Evolutionary conservation across 1,140 invertebrate species (phyloP), one percentile per base, ranked within the genome.

Genomic region (Cherax quadricarinatus): DNA sequence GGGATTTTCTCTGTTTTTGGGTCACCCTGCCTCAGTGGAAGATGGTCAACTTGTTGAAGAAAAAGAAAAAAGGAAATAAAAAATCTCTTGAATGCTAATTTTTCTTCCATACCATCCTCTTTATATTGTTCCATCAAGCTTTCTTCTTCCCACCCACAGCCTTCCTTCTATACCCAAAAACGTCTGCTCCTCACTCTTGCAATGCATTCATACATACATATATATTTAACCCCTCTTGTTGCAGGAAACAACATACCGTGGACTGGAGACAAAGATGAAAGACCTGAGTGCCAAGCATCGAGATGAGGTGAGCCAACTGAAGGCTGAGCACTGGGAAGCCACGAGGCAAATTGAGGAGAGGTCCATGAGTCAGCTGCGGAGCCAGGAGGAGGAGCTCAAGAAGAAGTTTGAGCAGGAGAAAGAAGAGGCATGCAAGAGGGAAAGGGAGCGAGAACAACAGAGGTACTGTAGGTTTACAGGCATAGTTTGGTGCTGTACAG

Each of bases 291-390:
- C 91, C 66, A 91, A 92, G 49, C 93, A 93, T 80, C 75, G 91
- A 1, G 91, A 93, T 41, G 93, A 92, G 30, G 66, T 93, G 9
- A 93, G 90, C 66, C 88, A 92, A 16, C 75, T 92, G 10, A 93
- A 92, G 86, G 93, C 90, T 7, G 84, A 92, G 78, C 91, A 93
- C n/a, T 93, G 93, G 93, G 88, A 93, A 78, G 88, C 70, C 3
- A 48, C 80, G 57, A 73, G 83, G 49, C 73, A 86, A 24, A 73
- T 83, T 57, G 92, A 93, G 73, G 87, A 93, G 41, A 93, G 81
- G 24, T 66, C 41, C 6, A 21, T 89, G 48, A 57, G 30, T 2
- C 81, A 84, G 18, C 82, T 86, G 66, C 66, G 88, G 9, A 18
- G 12, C 10, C 82, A 79, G 10, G 88, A 89, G 75, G 84, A 93